Conservation (phyloP, 53 echinoderm and acorn worm species). For the Stichopus horrens region DNA sequence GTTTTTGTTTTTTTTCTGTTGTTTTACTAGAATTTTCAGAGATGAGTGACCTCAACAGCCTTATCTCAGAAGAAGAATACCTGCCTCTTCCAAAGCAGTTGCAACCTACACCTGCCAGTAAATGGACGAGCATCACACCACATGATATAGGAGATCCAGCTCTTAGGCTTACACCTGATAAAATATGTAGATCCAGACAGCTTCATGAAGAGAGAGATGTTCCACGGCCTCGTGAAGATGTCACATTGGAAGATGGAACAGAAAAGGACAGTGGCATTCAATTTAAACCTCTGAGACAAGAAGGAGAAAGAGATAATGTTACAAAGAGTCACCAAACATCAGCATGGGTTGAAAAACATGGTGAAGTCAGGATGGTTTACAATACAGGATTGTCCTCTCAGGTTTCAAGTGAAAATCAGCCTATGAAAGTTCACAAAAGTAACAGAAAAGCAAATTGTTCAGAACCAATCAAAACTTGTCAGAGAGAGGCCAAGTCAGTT, state of each 20-base stretch:
- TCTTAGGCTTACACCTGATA: conserved; percentile 34
- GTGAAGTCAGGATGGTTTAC: conserved; percentile 1
- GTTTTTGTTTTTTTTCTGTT: neutral
- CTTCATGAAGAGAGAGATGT: neutral
- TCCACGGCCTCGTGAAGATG: neutral
- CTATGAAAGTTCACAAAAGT: too few species aligned
- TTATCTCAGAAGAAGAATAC: conserved; percentile 47
- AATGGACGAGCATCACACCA: conserved; percentile 17
- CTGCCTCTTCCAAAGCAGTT: conserved; percentile 39
- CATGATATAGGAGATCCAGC: conserved; percentile 23
- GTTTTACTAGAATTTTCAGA: neutral
- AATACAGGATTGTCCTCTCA: neutral
- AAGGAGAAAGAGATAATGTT: neutral
- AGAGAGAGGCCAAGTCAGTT: too few species aligned
- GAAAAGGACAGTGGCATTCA: neutral
- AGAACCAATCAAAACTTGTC: too few species aligned
- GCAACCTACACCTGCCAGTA: conserved; percentile 29
- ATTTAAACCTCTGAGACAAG: too few species aligned
- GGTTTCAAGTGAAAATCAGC: neutral
- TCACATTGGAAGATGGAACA: neutral
- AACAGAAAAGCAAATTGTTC: too few species aligned
- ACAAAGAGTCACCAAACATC: neutral
- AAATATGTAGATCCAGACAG: neutral
- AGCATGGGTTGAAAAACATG: conserved; percentile 42
- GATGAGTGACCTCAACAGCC: conserved; percentile 11